Conservation (phyloP, 2,113 vertebrate genomes). For the Saguinus imperator region DNA sequence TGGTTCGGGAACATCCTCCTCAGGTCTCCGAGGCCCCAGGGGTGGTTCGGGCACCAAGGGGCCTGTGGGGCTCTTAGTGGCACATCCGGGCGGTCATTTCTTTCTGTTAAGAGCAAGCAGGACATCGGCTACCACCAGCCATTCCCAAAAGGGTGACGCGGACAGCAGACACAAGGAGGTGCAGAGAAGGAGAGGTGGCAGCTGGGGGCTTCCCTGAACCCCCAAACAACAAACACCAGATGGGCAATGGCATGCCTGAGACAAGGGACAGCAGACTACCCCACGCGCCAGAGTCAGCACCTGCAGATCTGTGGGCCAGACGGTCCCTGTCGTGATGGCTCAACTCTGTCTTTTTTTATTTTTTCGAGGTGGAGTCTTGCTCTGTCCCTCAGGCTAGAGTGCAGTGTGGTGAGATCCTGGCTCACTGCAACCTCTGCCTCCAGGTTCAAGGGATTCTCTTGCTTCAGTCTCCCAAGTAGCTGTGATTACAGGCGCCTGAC, state of each 20-base stretch:
- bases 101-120: conserved; percentile 87
- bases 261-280: background rate
- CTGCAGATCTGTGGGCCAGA: background rate
- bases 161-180: background rate
- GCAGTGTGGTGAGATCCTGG: no score
- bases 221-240: background rate
- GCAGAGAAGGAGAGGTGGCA: background rate
- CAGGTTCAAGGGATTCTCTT: no score
- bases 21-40: conserved; percentile 42
- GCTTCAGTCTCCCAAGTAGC: no score
- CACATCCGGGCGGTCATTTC: conserved; percentile 98
- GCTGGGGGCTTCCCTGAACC: background rate
- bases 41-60: background rate
- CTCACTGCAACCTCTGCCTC: no score
- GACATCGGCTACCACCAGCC: rapidly evolving
- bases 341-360: background rate
- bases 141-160: background rate
- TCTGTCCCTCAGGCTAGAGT: no score
- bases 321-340: background rate
- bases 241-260: background rate
- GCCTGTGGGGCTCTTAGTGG: conserved; percentile 85
- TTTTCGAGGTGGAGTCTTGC: no score
- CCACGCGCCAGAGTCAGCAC: no score
- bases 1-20: background rate
- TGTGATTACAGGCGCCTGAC: no score